These are phyloP conservation scores for Nyleta sp. DNA, from an alignment of 2,888 invertebrate species.

Conservation along the genomic window DNA sequence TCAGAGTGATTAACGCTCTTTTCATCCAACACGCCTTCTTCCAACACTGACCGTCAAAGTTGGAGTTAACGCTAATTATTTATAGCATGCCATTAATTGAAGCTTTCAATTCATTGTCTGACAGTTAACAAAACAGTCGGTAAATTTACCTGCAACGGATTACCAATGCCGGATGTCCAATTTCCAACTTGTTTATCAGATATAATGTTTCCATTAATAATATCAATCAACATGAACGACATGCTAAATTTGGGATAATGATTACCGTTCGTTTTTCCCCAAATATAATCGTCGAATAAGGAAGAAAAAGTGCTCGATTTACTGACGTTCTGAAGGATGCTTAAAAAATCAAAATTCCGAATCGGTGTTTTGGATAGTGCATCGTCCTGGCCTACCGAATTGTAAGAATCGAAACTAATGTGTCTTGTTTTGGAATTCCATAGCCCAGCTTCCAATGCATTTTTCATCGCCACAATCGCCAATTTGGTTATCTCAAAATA, in stretches of 20 bases:
- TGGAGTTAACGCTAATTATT: too few relatives aligned
- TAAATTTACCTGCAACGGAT: slow-evolving; percentile 84
- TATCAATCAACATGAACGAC: slow-evolving; percentile 83
- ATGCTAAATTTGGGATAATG: slow-evolving; percentile 75
- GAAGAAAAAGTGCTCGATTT: slow-evolving; percentile 66
- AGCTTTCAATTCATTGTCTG: too few relatives aligned
- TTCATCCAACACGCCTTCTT: too few relatives aligned
- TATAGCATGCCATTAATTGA: too few relatives aligned
- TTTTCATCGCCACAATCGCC: slow-evolving; percentile 76
- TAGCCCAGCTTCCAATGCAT: slow-evolving; percentile 84
- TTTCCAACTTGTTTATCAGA: slow-evolving; percentile 88
- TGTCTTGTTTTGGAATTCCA: slow-evolving; percentile 90
- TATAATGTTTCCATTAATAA: slow-evolving; percentile 89
- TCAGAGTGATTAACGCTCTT: too few relatives aligned
- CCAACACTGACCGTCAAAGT: too few relatives aligned
- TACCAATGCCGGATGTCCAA: slow-evolving; percentile 90
- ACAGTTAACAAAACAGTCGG: too few relatives aligned
- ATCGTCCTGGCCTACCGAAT: not conserved
- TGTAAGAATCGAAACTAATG: slow-evolving; percentile 86
- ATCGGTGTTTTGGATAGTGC: slow-evolving; percentile 86
- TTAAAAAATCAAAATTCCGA: slow-evolving; percentile 86
- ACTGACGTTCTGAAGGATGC: slow-evolving; percentile 65
- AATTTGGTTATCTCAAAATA: slow-evolving; percentile 89
- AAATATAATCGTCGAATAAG: slow-evolving; percentile 73
- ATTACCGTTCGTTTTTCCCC: slow-evolving; percentile 75